phyloP scores from a whole-genome alignment of 2,113 vertebrate genomes.

The Hemibagrus wyckioides region DNA sequence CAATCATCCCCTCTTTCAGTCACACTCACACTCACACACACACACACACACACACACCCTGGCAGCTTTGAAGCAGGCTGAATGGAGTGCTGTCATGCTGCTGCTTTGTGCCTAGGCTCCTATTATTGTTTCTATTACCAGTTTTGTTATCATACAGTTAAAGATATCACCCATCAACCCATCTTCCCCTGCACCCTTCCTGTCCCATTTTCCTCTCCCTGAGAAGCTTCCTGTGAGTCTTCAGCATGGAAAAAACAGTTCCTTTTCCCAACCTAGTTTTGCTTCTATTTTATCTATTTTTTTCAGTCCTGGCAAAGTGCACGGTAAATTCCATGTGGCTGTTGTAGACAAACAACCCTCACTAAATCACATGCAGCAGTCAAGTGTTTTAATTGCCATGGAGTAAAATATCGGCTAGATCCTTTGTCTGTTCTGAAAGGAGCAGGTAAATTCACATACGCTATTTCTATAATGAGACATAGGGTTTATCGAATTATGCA shows the following conservation, averaged over 20 bases:
- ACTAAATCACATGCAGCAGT: constrained; percentile 56
- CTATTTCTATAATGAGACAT: not conserved
- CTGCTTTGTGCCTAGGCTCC: constrained; percentile 42
- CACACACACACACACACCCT: constrained; percentile 23
- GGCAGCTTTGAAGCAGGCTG: constrained; percentile 44
- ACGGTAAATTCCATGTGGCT: constrained; percentile 24
- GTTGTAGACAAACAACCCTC: constrained; percentile 49
- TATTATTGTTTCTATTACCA: constrained; percentile 49
- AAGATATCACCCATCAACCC: constrained; percentile 43
- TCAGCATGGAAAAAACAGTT: constrained; percentile 11
- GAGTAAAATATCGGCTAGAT: constrained; percentile 45
- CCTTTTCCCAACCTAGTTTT: not conserved
- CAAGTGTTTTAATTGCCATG: constrained; percentile 49
- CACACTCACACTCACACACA: constrained; percentile 20
- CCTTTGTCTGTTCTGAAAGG: constrained; percentile 49
- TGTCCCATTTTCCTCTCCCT: constrained; percentile 32
- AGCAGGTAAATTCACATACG: constrained; percentile 4
- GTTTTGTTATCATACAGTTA: constrained; percentile 51
- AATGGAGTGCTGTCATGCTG: constrained; percentile 47
- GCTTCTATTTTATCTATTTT: constrained; percentile 16
- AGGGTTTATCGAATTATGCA: constrained; percentile 44
- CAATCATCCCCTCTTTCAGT: constrained; percentile 46
- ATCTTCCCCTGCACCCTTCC: constrained; percentile 23
- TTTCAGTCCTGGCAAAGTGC: constrained; percentile 10
- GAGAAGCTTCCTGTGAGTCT: constrained; percentile 19